phyloP scores from a whole-genome alignment of 2,797 vertebrate species.

The Hydrophis major region DNA sequence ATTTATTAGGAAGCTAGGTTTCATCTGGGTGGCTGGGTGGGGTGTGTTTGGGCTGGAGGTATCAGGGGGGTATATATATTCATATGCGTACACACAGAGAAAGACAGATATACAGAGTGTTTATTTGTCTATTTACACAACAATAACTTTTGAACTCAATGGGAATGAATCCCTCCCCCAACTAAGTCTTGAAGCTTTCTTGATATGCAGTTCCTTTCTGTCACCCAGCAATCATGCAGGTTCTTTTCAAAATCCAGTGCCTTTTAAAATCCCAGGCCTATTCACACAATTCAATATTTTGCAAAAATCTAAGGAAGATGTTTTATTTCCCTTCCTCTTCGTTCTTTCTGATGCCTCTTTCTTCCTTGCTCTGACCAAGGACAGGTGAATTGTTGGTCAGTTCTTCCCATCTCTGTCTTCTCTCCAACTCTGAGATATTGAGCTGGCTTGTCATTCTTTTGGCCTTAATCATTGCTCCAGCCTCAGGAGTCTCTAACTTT shows the following conservation, averaged over 20 bases:
- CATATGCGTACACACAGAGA: neutral
- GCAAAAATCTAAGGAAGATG: neutral
- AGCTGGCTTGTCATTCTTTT: neutral
- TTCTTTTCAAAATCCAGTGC: neutral
- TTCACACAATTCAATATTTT: neutral
- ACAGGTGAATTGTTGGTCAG: neutral
- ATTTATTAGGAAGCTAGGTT: too few species aligned
- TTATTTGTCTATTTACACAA: neutral
- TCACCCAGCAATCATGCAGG: neutral
- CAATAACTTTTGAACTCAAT: neutral
- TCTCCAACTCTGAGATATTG: neutral
- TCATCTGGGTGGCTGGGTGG: too few species aligned
- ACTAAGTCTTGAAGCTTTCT: neutral
- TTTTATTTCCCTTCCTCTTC: neutral
- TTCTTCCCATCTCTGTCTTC: neutral
- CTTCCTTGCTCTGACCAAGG: neutral
- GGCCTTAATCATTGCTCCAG: neutral
- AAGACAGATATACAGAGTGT: neutral
- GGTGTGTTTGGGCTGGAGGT: too few species aligned
- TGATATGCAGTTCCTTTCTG: neutral
- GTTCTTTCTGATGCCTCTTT: neutral
- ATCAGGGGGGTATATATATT: too few species aligned
- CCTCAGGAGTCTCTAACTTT: too few species aligned
- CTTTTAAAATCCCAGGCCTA: neutral
- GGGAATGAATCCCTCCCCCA: neutral